Base-by-base conservation (phyloP, 2,888 invertebrate species). In the Metellina segmentata region DNA sequence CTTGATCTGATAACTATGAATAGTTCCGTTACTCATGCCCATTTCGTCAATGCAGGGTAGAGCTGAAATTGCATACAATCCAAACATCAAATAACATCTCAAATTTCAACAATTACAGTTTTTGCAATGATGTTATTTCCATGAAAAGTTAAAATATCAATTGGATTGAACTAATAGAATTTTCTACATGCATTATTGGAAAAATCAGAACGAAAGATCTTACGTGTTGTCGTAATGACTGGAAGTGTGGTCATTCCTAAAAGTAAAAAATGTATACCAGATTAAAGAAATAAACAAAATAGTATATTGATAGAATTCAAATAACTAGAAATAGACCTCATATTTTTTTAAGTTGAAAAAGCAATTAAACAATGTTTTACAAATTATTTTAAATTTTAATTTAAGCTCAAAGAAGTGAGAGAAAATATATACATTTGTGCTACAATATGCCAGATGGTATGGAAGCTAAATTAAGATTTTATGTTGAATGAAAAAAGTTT, bases 1-100 rank as follows among this genome's bases (percentile, higher is more conserved):
- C 81, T 96, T 95, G 71, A 98, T 96, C 95, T 97, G 97, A 49
- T 96, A 95, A 20, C 96, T 95, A 0, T 96, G 95, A 94, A 97
- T 95, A 16, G 95, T 94, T 0, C 96, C 75, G 61, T 96, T 96
- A 6, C 96, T 96, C 48, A 98, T 94, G 1, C 98, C 98, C 96
- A 98, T 96, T 0, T 96, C 96, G 93, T 97, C 97, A 6, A 72
- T 85, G 48, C 92, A 92, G 1, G 49, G 34, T 11, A 87, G 91
- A 71, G 72, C 83, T 86, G 51, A 34, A 7, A 34, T 9, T 34
- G 34, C 1, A 4, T 4, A 34, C 34, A 34, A 34, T 4, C 34
- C n/a, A 19, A 49, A 7, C 6, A 48, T 34, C 19, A 16, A 83
- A 13, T 19, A 0, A 81, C 48, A 49, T 48, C 70, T 20, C 61